phyloP scores from a whole-genome alignment of 2,113 vertebrate species.

The Antigone vipio region DNA sequence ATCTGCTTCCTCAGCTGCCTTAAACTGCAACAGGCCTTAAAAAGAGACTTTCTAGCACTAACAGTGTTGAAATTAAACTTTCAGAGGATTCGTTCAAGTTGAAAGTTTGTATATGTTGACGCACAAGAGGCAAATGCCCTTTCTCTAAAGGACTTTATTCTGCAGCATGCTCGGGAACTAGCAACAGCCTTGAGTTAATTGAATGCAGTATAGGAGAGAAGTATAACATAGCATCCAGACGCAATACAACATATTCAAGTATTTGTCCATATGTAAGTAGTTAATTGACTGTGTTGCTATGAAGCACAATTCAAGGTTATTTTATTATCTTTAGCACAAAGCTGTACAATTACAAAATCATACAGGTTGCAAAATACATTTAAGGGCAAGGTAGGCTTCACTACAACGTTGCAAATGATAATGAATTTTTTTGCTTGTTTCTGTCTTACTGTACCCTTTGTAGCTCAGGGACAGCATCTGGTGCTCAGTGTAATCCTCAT shows the following conservation, averaged over 20 bases:
- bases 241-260: slow-evolving; percentile 29
- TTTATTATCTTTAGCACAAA: slow-evolving; percentile 27
- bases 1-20: not conserved
- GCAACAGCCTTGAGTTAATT: slow-evolving; percentile 50
- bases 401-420: not conserved
- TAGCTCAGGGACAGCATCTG: not conserved
- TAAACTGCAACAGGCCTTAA: not conserved
- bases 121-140: not conserved
- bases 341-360: not conserved
- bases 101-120: slow-evolving; percentile 18
- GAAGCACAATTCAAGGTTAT: slow-evolving; percentile 46
- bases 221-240: not conserved
- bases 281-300: slow-evolving; percentile 34
- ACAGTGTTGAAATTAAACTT: slow-evolving; percentile 9
- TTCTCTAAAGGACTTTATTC: slow-evolving; percentile 2
- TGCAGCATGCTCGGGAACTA: not conserved
- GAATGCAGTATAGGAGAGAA: not conserved
- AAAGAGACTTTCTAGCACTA: not conserved
- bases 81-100: not conserved
- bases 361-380: not conserved
- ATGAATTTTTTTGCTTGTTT: not conserved
- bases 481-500: not conserved
- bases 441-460: not conserved
- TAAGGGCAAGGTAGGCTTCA: not conserved
- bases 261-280: slow-evolving; percentile 25